Evolutionary conservation across 2,888 invertebrate genomes (phyloP), one percentile per base, ranked within the genome.

Genomic region (Andrena fulva): DNA sequence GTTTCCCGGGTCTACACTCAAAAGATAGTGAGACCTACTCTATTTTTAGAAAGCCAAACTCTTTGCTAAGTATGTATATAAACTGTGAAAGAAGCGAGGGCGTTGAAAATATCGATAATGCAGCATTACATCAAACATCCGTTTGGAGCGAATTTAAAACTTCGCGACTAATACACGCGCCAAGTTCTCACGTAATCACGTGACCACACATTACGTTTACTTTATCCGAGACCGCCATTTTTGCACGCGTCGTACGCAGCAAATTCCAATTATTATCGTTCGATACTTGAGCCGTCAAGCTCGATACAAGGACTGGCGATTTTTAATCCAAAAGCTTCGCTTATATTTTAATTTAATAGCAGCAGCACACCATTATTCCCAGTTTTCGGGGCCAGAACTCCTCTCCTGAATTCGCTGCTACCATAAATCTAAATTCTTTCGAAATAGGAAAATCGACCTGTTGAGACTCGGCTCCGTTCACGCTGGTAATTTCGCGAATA

Each of bases 401-500:
- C 5, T 42, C 12, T 42, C 4, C 42, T 16, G 42, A 54, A 20
- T 20, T 54, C 54, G 54, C 8, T 20, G 42, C 16, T 16, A 52
- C 8, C 20, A n/a, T 8, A 56, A 24, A 20, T 20, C 20, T 20
- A 20, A 56, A 56, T 56, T 56, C 24, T 24, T 24, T 20, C 27
- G 12, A 24, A 10, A 27, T 27, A 24, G 24, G 24, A 56, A 8
- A 27, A 24, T 56, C 56, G 54, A 69, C 33, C 20, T 56, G 2
- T 33, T 20, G 62, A 10, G 42, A 12, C 6, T 20, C 33, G 16
- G 48, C 31, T 12, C 33, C 5, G 27, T 2, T 7, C 54, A 31
- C 54, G 63, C 7, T 42, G 35, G n/a, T 48, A 74, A 60, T 42
- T 54, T 27, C 4, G 20, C 16, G 60, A 42, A 66, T 42, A 67